A percentile compares a stretch with the other conserved stretches of the same genome.
Evolutionary conservation across 2,113 vertebrate species (phyloP).

Genomic region (Nettapus auritus): DNA sequence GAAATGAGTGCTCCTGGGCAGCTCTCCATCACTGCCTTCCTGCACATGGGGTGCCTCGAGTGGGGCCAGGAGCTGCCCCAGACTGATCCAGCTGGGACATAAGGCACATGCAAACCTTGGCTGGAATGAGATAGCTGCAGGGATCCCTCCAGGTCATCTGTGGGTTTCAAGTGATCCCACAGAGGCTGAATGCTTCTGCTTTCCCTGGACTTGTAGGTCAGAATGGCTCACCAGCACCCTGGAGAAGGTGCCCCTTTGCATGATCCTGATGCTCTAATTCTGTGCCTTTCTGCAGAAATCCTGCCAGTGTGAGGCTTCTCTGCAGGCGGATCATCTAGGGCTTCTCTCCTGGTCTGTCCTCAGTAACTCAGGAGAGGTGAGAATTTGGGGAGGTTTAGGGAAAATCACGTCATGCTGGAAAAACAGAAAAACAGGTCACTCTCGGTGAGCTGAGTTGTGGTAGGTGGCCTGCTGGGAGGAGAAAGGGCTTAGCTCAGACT

Average conservation of each 20-base stretch:
- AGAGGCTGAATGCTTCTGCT: neutral
- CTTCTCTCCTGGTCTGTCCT: neutral
- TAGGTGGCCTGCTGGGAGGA: neutral
- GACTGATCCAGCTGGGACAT: neutral
- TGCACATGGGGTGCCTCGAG: fast-evolving
- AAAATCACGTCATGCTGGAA: neutral
- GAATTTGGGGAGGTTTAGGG: neutral
- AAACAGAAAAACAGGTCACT: neutral
- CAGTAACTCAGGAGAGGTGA: neutral
- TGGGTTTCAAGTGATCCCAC: neutral
- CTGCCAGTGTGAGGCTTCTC: neutral
- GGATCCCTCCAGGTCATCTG: neutral
- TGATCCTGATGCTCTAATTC: neutral
- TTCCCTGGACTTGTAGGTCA: neutral
- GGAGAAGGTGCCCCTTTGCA: neutral
- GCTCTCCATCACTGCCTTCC: fast-evolving
- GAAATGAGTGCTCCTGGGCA: neutral
- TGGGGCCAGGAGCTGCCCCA: neutral
- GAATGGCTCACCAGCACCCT: neutral
- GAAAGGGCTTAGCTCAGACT: neutral
- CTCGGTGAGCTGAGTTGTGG: neutral
- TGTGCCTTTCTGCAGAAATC: neutral
- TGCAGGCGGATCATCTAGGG: neutral
- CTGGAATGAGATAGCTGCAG: neutral
- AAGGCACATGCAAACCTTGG: neutral